A percentile compares a stretch with the other conserved stretches of the same genome.
Evolutionary conservation across 2,113 vertebrate genomes (phyloP).

Genomic region (Pluvialis apricaria): DNA sequence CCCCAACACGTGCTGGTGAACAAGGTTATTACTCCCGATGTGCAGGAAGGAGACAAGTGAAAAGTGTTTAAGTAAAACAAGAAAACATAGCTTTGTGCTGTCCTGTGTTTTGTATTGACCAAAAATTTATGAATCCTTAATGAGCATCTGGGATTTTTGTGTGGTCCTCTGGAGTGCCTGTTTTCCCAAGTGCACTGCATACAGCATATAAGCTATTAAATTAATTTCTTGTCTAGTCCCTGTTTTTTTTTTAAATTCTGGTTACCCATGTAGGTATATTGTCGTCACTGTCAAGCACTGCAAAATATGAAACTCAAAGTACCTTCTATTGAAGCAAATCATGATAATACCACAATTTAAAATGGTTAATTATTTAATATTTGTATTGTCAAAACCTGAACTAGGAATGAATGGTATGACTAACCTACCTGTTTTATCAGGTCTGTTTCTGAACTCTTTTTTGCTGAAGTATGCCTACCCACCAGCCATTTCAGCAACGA

Average conservation of each 20-base stretch:
- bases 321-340: not conserved
- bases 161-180: not conserved
- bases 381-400: not conserved
- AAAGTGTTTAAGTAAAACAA: not conserved
- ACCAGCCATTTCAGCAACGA: not conserved
- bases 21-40: not conserved
- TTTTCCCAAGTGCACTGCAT: not conserved
- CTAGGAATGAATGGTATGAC: not conserved
- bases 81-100: not conserved
- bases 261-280: not conserved
- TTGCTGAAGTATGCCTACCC: not conserved
- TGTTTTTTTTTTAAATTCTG: not conserved
- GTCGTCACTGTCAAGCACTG: not conserved
- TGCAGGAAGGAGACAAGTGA: not conserved
- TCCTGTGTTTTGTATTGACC: not conserved
- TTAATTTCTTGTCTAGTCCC: not conserved
- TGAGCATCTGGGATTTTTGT: not conserved
- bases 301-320: not conserved
- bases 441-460: not conserved
- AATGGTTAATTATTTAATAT: not conserved
- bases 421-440: not conserved
- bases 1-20: not conserved
- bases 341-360: not conserved
- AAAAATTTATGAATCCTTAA: not conserved
- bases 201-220: not conserved